Conservation (phyloP, 2,113 vertebrate genomes). For the Menidia beryllina region DNA sequence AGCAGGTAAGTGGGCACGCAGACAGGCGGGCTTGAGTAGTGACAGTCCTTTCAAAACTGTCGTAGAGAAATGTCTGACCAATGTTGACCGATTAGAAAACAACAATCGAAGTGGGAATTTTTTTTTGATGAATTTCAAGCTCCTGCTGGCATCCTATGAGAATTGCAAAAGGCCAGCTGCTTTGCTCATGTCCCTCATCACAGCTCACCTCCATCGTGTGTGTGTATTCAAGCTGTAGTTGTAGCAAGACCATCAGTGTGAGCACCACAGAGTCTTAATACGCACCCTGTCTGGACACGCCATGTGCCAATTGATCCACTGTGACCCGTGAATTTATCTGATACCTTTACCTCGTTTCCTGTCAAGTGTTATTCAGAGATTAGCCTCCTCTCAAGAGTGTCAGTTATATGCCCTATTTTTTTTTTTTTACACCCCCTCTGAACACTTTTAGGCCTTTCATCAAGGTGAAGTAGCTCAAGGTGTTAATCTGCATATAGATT, state of each 20-base stretch:
- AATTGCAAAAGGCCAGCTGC: conserved; percentile 29
- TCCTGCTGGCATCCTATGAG: conserved; percentile 63
- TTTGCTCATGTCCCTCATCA: conserved; percentile 37
- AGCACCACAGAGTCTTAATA: conserved; percentile 43
- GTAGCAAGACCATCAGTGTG: conserved; percentile 37
- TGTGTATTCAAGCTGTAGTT: conserved; percentile 37
- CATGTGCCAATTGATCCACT: conserved; percentile 38
- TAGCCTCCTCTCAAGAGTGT: conserved; percentile 70
- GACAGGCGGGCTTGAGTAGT: conserved; percentile 24
- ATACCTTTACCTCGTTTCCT: conserved; percentile 48
- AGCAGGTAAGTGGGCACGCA: conserved; percentile 92
- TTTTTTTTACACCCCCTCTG: conserved; percentile 58
- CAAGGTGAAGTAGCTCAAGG: conserved; percentile 70
- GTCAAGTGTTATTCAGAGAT: conserved; percentile 74
- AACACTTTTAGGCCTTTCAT: conserved; percentile 77
- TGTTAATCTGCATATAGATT: conserved; percentile 83
- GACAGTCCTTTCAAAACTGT: neutral
- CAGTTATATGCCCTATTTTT: conserved; percentile 66
- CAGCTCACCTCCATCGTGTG: conserved; percentile 37
- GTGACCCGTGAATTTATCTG: conserved; percentile 41
- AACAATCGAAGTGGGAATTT: neutral
- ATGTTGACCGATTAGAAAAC: conserved; percentile 78
- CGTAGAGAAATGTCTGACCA: conserved; percentile 31
- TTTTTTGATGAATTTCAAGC: conserved; percentile 23
- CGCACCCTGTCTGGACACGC: conserved; percentile 46